Conservation (phyloP, 2,797 vertebrate species). For the Sparidentex hasta region DNA sequence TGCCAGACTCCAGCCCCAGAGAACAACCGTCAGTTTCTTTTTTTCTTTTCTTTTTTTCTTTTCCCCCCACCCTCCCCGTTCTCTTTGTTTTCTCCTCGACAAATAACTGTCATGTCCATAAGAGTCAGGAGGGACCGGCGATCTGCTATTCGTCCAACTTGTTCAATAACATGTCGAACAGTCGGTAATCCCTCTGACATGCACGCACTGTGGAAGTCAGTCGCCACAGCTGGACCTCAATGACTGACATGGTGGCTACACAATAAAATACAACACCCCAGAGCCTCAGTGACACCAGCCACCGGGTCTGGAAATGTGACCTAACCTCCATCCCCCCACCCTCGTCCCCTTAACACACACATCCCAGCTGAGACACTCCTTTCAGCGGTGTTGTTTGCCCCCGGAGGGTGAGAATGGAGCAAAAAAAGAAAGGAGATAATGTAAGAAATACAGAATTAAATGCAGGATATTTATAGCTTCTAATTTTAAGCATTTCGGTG, state of each 20-base stretch:
- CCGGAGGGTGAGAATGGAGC: neutral
- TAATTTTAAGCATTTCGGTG: conserved; percentile 46
- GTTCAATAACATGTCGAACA: conserved; percentile 40
- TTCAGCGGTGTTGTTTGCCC: conserved; percentile 43
- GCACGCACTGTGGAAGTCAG: conserved; percentile 37
- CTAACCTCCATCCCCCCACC: conserved; percentile 54
- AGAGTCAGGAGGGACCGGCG: conserved; percentile 56
- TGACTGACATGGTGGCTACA: conserved; percentile 57
- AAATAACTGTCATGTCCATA: conserved; percentile 69
- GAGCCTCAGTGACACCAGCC: conserved; percentile 62
- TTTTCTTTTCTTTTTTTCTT: neutral
- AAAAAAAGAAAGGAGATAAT: no score
- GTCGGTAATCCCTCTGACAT: conserved; percentile 49
- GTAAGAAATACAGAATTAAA: conserved; percentile 20
- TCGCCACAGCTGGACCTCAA: conserved; percentile 43
- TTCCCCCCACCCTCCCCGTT: neutral
- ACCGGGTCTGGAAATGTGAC: conserved; percentile 47
- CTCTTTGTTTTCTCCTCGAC: conserved; percentile 64
- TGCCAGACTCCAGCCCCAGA: conserved; percentile 73
- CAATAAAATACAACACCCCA: conserved; percentile 48
- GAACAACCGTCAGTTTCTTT: conserved; percentile 57
- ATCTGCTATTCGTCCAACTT: conserved; percentile 49
- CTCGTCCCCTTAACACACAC: conserved; percentile 39
- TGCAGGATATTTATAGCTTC: conserved; percentile 3
- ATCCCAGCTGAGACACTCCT: conserved; percentile 40